Evolutionary conservation across 2,113 vertebrate species (phyloP), one percentile per base, ranked within the genome.

Genomic region (Antidorcas marsupialis): DNA sequence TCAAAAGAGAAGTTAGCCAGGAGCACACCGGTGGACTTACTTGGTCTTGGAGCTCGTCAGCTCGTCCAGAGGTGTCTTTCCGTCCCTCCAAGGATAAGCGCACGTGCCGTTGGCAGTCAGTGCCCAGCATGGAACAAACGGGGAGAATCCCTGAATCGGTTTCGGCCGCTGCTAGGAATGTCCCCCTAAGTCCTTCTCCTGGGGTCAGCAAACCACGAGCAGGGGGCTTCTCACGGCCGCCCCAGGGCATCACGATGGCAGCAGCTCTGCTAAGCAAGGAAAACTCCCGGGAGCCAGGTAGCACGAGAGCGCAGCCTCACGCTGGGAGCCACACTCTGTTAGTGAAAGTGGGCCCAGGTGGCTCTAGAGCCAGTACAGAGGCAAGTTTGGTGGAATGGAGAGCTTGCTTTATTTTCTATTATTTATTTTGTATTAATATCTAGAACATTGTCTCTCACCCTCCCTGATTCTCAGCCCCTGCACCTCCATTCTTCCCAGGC

Each of bases 181-280:
- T 23, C 30, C 79, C 79, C 3, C 16, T 7, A n/a, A 53, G 17
- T n/a, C 79, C 30, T 33, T 9, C 79, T 53, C 17, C 50, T 21
- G 19, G 79, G 79, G 45, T 4, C 28, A 19, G 78, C 9, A 3
- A n/a, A 21, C 30, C 47, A 23, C 0, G 1, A 52, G 79, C 47
- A n/a, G 10, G 5, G 45, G 45, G 3, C 47, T n/a, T 6, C 17
- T 23, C 47, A 13, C 6, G 3, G 9, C 28, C 1, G 3, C 13
- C 50, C 50, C 19, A 19, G 50, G 30, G 19, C 33, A 33, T 21
- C 16, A 2, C 4, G 17, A 14, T 14, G 79, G 79, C 47, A 0
- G 30, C 11, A 21, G 10, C 50, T 53, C 50, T 25, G 1, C 79
- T 23, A 11, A n/a, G 79, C 21, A 6, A 23, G 79, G 50, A n/a